These are phyloP conservation scores for Agrochola lychnidis DNA, from an alignment of 2,888 invertebrate genomes.

Conservation along the genomic window DNA sequence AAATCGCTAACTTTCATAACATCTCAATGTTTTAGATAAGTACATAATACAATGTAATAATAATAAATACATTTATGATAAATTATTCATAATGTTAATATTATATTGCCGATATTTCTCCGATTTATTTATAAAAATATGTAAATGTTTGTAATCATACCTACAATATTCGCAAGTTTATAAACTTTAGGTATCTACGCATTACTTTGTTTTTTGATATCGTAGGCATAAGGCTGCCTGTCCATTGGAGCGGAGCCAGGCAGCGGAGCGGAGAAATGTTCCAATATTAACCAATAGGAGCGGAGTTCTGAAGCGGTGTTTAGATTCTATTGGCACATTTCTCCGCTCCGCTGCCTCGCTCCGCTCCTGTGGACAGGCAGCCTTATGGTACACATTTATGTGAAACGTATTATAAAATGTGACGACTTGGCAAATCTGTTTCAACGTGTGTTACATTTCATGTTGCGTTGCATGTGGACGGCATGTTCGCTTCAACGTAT, in stretches of 20 bases:
- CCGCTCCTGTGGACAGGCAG: too few relatives aligned
- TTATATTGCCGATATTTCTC: constrained; percentile 6
- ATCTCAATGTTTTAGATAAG: constrained; percentile 9
- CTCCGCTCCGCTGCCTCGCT: too few relatives aligned
- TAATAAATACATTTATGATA: background rate
- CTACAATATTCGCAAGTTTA: background rate
- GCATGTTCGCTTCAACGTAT: background rate
- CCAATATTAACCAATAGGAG: too few relatives aligned
- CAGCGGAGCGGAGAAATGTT: too few relatives aligned
- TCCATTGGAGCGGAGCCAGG: too few relatives aligned
- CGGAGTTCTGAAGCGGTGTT: too few relatives aligned
- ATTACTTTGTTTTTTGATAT: background rate
- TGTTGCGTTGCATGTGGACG: background rate
- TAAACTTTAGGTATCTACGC: background rate
- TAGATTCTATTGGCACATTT: too few relatives aligned
- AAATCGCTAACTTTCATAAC: constrained; percentile 1
- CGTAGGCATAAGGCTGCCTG: background rate
- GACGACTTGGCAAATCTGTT: too few relatives aligned
- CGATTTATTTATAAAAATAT: background rate
- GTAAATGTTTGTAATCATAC: background rate
- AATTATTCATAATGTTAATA: background rate
- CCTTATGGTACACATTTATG: background rate
- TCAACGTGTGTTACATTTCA: background rate
- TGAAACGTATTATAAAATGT: background rate
- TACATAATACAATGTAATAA: background rate